phyloP scores from a whole-genome alignment of 2,113 vertebrate species.

The Mesoclemmys tuberculata region DNA sequence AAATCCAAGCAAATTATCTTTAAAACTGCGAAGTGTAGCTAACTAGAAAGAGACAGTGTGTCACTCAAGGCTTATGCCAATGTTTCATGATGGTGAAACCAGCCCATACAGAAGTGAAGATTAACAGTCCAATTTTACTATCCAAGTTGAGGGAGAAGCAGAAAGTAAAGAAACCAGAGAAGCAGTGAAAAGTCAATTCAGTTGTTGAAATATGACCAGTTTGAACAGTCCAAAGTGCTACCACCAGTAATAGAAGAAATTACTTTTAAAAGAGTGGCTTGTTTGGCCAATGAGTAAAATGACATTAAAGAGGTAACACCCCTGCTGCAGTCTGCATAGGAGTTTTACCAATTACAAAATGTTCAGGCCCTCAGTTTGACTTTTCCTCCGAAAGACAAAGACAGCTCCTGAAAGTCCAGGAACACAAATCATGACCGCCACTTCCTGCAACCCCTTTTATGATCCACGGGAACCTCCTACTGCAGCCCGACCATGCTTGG shows the following conservation, averaged over 20 bases:
- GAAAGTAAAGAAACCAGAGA: background rate
- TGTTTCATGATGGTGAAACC: constrained; percentile 7
- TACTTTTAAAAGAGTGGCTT: background rate
- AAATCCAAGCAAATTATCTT: background rate
- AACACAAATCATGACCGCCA: background rate
- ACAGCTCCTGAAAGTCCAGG: background rate
- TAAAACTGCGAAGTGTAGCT: background rate
- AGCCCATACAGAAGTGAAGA: background rate
- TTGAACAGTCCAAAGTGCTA: background rate
- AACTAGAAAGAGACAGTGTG: background rate
- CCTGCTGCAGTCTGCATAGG: background rate
- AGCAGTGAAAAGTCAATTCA: background rate
- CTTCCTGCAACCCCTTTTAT: background rate
- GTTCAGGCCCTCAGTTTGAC: background rate
- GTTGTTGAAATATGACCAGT: constrained; percentile 5
- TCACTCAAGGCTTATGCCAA: background rate
- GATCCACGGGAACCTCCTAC: background rate
- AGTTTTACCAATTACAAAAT: background rate
- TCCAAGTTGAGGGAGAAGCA: background rate
- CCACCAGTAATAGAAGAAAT: background rate
- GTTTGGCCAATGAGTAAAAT: background rate
- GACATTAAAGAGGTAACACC: background rate
- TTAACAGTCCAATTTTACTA: background rate
- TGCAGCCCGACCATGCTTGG: background rate
- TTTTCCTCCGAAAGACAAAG: background rate